A percentile compares a stretch with the other conserved stretches of the same genome.
These are phyloP conservation scores for Drosophila atroscutellata DNA, from an alignment of 2,888 invertebrate species.

Conservation along the genomic window DNA sequence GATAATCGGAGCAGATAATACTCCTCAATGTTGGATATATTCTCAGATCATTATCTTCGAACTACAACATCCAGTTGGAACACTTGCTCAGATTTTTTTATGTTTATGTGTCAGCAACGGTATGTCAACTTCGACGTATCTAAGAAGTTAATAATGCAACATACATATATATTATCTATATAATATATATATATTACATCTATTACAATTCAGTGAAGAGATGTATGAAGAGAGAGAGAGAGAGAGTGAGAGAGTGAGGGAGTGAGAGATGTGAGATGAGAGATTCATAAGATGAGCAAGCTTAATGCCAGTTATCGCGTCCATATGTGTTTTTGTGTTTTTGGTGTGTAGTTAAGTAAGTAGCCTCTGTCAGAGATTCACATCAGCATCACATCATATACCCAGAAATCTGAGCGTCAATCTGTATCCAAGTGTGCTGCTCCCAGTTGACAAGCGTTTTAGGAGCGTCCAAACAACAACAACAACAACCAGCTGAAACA, in stretches of 20 bases:
- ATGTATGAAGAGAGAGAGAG: too few species aligned
- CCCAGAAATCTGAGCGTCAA: conserved; percentile 55
- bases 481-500: neutral
- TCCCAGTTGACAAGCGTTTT: conserved; percentile 41
- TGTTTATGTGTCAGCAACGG: too few species aligned
- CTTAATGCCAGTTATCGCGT: conserved; percentile 18
- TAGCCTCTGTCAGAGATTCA: conserved; percentile 50
- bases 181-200: neutral
- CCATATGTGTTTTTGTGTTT: conserved; percentile 13
- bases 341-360: conserved; percentile 30
- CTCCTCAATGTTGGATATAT: neutral
- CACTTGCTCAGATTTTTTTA: too few species aligned
- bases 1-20: neutral
- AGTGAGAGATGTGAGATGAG: neutral
- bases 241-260: neutral
- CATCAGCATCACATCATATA: conserved; percentile 39
- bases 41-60: neutral
- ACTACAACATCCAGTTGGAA: neutral
- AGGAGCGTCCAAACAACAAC: conserved; percentile 55
- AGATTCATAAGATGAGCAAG: neutral
- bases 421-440: conserved; percentile 48
- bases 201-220: neutral
- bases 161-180: neutral
- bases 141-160: too few species aligned
- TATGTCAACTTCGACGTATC: too few species aligned